Evolutionary conservation across 2,113 vertebrate genomes (phyloP), one percentile per base, ranked within the genome.

Genomic region (Phalacrocorax aristotelis): DNA sequence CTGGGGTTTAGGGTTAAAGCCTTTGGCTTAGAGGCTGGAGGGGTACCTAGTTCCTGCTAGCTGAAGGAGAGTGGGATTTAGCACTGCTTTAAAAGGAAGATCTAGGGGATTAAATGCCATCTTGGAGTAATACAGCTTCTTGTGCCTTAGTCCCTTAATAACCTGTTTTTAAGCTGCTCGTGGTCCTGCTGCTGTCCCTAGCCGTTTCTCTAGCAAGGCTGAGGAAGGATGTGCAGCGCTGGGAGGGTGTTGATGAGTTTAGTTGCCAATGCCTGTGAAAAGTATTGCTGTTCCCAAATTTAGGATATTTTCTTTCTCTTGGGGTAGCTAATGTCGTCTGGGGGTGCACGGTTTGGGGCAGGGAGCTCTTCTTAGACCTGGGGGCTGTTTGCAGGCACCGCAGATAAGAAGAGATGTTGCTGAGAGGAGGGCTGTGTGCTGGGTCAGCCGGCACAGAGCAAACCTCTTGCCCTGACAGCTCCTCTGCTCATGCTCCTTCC

Each of bases 1-100:
- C 58, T 83, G 77, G 36, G 15, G 6, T 90, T 68, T 51, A 12
- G 25, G 48, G 32, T 74, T 80, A 66, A 66, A n/a, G 60, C 32
- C 72, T 69, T 89, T 1, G 3, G 34, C 48, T 81, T 25, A 16
- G 65, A 58, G 61, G 19, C 69, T 83, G 77, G 46, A 81, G 52
- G 8, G 29, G 22, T 20, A 15, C 11, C 42, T 21, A 2, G 23
- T 46, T 16, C 20, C 40, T 21, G 21, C 0, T 3, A n/a, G 42
- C 36, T 78, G 62, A 19, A 52, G 21, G 12, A 84, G 27, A 27
- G 8, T 16, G 75, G 48, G 49, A 57, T 84, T 82, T 76, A 62
- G 58, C 66, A 13, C 25, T 64, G 16, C 77, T 92, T 90, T 68
- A 27, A 36, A 44, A 81, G 51, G 40, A 71, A 77, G 54, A 57